These are phyloP conservation scores for Lymantria dispar DNA, from an alignment of 2,888 invertebrate species.

Conservation along the genomic window DNA sequence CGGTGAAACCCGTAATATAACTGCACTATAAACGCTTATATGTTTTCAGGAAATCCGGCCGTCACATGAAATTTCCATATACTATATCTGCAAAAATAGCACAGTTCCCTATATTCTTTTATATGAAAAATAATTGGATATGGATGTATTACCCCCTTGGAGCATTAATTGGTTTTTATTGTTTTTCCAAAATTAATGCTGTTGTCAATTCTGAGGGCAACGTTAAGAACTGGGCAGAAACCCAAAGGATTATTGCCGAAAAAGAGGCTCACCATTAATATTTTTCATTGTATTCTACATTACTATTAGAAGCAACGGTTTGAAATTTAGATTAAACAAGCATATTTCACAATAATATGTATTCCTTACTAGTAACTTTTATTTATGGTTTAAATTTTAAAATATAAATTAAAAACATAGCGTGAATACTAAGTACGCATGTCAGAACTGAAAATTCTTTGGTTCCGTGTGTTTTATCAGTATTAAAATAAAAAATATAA, in stretches of 20 bases:
- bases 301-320: background rate
- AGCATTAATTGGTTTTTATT: constrained; percentile 77
- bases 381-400: no score
- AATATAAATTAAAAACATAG: no score
- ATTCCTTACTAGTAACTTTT: no score
- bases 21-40: no score
- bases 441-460: no score
- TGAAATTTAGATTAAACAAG: no score
- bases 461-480: no score
- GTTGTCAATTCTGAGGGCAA: constrained; percentile 78
- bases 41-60: constrained; percentile 72
- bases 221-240: constrained; percentile 60
- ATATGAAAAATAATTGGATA: constrained; percentile 87
- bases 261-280: constrained; percentile 53
- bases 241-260: constrained; percentile 59
- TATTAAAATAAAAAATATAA: no score
- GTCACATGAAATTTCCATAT: constrained; percentile 94
- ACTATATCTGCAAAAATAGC: constrained; percentile 90
- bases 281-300: background rate
- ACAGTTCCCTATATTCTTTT: constrained; percentile 90
- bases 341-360: no score
- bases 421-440: no score
- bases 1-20: no score
- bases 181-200: constrained; percentile 86
- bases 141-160: constrained; percentile 87